Evolutionary conservation across 2,888 invertebrate species (phyloP).

Genomic region (Slavum lentiscoides): DNA sequence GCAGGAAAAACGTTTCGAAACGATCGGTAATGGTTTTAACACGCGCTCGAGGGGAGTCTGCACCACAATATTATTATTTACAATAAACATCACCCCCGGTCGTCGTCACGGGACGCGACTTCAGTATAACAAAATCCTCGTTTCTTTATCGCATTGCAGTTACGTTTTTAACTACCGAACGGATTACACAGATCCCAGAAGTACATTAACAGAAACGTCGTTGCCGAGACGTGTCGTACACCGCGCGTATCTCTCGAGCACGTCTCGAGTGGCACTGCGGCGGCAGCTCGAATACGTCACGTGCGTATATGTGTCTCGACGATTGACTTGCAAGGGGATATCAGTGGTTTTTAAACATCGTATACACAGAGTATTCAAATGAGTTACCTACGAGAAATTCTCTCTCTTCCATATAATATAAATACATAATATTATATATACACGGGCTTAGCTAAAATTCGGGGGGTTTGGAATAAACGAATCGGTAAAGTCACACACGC

Average conservation of each 20-base stretch:
- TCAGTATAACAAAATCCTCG: no score
- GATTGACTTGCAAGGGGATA: no score
- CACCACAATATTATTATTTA: neutral
- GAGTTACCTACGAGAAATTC: no score
- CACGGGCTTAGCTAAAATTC: no score
- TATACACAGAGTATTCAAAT: no score
- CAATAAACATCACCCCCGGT: constrained; percentile 5
- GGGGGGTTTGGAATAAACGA: no score
- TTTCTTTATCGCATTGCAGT: constrained; percentile 24
- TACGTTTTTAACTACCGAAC: constrained; percentile 9
- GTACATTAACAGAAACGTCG: neutral
- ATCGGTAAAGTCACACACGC: no score
- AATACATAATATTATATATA: no score
- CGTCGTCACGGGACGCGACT: neutral
- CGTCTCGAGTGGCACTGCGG: constrained; percentile 1
- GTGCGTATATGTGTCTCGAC: neutral
- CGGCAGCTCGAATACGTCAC: no score
- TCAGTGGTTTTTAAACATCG: no score
- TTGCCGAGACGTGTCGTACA: neutral
- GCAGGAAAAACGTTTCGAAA: constrained; percentile 2
- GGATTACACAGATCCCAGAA: neutral
- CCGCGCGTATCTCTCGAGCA: neutral
- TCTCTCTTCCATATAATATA: no score
- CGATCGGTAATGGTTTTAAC: constrained; percentile 11
- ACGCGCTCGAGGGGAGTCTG: no score